Percentiles rank a stretch among this genome's conserved stretches.
Evolutionary conservation across 2,797 vertebrate species (phyloP).

Genomic region (Enteromius anoplus): DNA sequence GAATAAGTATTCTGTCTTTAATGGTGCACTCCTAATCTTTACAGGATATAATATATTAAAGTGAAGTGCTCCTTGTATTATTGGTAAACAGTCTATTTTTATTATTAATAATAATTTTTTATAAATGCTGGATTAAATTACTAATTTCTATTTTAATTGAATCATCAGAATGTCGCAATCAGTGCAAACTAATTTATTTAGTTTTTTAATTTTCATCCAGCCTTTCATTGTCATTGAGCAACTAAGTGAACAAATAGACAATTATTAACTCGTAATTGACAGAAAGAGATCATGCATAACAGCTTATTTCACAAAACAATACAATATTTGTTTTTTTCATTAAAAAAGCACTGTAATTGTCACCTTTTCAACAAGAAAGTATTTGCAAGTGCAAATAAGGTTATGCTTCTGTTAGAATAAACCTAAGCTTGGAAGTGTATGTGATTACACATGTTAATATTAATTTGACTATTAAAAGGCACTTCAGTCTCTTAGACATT

Average conservation of each 20-base stretch:
- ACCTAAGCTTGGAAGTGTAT: constrained; percentile 7
- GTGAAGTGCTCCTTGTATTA: constrained; percentile 19
- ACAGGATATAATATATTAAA: constrained; percentile 12
- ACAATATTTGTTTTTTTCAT: constrained; percentile 6
- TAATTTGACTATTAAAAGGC: constrained; percentile 22
- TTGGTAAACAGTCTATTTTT: constrained; percentile 18
- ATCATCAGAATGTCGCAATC: constrained; percentile 11
- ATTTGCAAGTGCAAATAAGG: constrained; percentile 11
- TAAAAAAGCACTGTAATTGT: constrained; percentile 19
- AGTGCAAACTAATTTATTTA: neutral
- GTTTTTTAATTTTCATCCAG: neutral
- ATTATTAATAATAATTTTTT: constrained; percentile 14
- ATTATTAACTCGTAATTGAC: constrained; percentile 32
- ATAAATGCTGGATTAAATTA: constrained; percentile 16
- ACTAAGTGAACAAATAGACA: constrained; percentile 18
- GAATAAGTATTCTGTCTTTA: constrained; percentile 38
- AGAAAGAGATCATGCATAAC: constrained; percentile 1
- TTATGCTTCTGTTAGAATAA: constrained; percentile 9
- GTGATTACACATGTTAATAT: constrained; percentile 9
- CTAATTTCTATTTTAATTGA: constrained; percentile 2
- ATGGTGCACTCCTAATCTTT: constrained; percentile 19
- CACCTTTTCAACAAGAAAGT: constrained; percentile 10
- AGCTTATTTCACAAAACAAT: constrained; percentile 16
- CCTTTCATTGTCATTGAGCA: neutral
- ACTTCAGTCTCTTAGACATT: constrained; percentile 20